These are phyloP conservation scores for Dynastes hyllus DNA, from an alignment of 2,888 invertebrate genomes.

Conservation along the genomic window DNA sequence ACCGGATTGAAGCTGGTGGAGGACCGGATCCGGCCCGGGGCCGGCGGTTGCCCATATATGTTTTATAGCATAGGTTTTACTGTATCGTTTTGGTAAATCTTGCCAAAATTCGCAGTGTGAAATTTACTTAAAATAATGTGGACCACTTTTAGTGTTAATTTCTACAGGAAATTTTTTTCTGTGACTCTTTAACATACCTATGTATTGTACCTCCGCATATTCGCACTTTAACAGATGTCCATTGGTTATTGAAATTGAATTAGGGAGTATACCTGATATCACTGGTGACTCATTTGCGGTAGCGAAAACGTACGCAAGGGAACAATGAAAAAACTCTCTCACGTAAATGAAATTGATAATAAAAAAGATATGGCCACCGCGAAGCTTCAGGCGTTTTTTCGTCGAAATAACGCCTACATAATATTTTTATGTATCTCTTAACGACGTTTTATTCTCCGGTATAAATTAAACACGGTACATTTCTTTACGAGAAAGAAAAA, in stretches of 20 bases:
- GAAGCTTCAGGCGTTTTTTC: background rate
- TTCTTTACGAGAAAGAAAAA: too few relatives aligned
- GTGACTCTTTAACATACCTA: too few relatives aligned
- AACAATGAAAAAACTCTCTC: slow-evolving; percentile 28
- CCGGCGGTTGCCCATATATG: too few relatives aligned
- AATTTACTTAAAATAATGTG: too few relatives aligned
- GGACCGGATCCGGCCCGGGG: too few relatives aligned
- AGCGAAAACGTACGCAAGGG: slow-evolving; percentile 15
- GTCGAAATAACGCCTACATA: background rate
- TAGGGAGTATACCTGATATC: background rate
- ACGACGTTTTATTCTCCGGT: background rate
- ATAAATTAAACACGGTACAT: too few relatives aligned
- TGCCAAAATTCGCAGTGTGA: too few relatives aligned
- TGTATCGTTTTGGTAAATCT: too few relatives aligned
- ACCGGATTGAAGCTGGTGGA: too few relatives aligned
- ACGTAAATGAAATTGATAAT: slow-evolving; percentile 38
- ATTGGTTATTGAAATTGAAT: slow-evolving; percentile 22
- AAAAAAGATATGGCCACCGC: slow-evolving; percentile 21
- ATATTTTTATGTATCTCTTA: slow-evolving; percentile 9
- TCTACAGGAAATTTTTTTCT: too few relatives aligned
- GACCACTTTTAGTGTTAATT: too few relatives aligned
- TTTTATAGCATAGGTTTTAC: too few relatives aligned
- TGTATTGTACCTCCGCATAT: background rate
- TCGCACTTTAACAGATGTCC: background rate
- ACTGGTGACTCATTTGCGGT: background rate